Evolutionary conservation across 2,113 vertebrate species (phyloP).

Genomic region (Cyanoramphus novaezelandiae): DNA sequence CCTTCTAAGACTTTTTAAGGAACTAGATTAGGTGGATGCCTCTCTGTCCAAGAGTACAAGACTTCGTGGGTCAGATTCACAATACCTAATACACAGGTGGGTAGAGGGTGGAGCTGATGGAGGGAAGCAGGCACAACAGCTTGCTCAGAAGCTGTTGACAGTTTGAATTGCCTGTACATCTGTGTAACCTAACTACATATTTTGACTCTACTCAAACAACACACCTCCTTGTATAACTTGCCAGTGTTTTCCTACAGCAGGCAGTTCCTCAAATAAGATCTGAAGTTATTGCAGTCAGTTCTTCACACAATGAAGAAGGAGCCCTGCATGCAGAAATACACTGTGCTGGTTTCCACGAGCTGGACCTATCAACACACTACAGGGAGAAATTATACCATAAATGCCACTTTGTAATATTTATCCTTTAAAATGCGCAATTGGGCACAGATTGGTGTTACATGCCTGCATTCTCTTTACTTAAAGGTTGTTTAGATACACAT

Average conservation of each 20-base stretch:
- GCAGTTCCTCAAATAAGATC: background rate
- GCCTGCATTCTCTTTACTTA: background rate
- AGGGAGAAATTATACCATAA: background rate
- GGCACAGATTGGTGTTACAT: background rate
- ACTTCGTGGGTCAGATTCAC: background rate
- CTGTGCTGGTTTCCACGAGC: background rate
- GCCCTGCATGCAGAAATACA: background rate
- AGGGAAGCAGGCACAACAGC: background rate
- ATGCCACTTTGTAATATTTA: background rate
- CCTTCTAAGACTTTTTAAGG: background rate
- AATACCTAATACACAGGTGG: background rate
- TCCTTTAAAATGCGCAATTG: background rate
- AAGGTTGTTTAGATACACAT: constrained; percentile 26
- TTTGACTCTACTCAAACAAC: background rate
- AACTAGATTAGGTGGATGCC: background rate
- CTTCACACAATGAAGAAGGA: background rate
- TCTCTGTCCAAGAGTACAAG: background rate
- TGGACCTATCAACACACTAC: background rate
- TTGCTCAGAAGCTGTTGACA: background rate
- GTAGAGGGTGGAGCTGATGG: background rate
- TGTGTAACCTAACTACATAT: background rate
- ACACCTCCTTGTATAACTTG: background rate
- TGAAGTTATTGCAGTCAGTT: background rate
- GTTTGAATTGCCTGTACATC: background rate
- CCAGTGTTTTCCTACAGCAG: background rate